Base-by-base conservation (phyloP, 2,113 vertebrate genomes). In the Calidris pugnax region DNA sequence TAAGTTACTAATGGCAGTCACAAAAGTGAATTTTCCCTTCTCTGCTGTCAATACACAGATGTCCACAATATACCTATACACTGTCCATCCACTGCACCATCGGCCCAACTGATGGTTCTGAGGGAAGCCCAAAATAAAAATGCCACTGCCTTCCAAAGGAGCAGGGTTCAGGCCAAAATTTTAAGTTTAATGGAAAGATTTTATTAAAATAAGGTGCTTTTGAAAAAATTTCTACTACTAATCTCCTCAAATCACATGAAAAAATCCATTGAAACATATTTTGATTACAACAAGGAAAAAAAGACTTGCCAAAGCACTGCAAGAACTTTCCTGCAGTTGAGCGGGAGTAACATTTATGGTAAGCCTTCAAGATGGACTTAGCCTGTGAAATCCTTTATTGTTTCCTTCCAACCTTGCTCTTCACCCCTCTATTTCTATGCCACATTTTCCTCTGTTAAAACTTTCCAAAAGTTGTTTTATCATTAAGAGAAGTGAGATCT, bases 41-140 rank as follows among this genome's bases (percentile, higher is more conserved):
- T 63, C n/a, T 94, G 41, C 45, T 85, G 11, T 62, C 0, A 0
- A 21, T 51, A 23, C 6, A 10, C 10, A 41, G 16, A 20, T 62
- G 21, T 45, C 45, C 45, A 37, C 50, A 63, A 17, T 27, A 47
- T 12, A 37, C 43, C n/a, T 68, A 2, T 23, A 37, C 7, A 1
- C 30, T 56, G 26, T 63, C 75, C 32, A 6, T 48, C 37, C 9
- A 3, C 26, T 62, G 83, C 20, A 20, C 19, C 4, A 10, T 22
- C 75, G 50, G 37, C 50, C 39, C 72, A 69, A 4, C 27, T 7
- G 28, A 64, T 43, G n/a, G 7, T 48, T 43, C 53, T 79, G 74
- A n/a, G 37, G 43, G 24, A 85, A 85, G 27, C 28, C 8, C 60
- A 39, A 79, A 64, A 63, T n/a, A 43, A 90, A 71, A 75, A 37